Percentiles rank a stretch among this genome's conserved stretches.
These are phyloP conservation scores for Eurytoma adleriae DNA, from an alignment of 2,888 invertebrate species.

Conservation along the genomic window DNA sequence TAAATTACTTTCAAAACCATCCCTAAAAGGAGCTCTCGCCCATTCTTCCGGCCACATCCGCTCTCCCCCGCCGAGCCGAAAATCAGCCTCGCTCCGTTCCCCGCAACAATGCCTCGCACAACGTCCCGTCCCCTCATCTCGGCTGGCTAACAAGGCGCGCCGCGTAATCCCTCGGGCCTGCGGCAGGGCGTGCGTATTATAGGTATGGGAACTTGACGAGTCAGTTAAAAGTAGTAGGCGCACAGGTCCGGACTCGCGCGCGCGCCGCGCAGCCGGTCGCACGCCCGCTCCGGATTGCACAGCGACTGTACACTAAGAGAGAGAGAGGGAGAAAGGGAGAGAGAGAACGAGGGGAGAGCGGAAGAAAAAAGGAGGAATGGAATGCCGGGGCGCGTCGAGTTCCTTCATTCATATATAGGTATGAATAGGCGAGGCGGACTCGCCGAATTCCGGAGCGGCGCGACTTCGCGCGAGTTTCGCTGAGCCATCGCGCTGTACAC, in stretches of 20 bases:
- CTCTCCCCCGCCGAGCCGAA: neutral
- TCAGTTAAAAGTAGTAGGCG: neutral
- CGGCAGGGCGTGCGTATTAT: neutral
- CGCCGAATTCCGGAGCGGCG: no score
- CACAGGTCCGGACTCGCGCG: conserved; percentile 27
- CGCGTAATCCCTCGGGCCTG: neutral
- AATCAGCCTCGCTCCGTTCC: no score
- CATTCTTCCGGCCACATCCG: no score
- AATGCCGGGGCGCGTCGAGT: conserved; percentile 28
- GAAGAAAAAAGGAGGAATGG: conserved; percentile 39
- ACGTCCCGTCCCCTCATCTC: no score
- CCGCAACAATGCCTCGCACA: no score
- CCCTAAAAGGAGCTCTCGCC: no score
- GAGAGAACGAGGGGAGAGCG: conserved; percentile 26
- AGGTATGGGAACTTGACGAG: no score
- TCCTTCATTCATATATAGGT: conserved; percentile 32
- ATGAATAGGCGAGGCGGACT: neutral
- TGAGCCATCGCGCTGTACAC: no score
- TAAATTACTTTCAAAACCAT: no score
- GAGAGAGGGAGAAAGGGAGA: neutral
- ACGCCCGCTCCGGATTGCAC: conserved; percentile 6
- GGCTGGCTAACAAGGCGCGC: neutral
- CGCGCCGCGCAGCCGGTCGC: neutral
- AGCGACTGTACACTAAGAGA: neutral
- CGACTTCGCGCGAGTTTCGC: no score